Percentiles rank a stretch among this genome's conserved stretches.
Evolutionary conservation across 2,797 vertebrate species (phyloP).

Genomic region (Antennarius maculatus): DNA sequence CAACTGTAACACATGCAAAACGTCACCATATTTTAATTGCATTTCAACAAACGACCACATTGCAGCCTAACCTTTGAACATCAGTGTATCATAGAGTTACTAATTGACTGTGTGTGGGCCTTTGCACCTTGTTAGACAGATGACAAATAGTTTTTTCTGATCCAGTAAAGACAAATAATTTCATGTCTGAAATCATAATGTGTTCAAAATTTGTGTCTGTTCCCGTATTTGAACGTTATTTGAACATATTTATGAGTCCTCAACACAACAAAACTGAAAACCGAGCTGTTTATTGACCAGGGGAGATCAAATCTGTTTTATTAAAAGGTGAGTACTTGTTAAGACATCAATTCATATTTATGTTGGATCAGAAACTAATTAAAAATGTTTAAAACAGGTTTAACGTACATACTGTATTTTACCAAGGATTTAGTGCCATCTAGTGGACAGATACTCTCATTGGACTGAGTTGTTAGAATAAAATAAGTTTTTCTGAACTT

Average conservation of each 20-base stretch:
- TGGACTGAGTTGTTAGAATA: not conserved
- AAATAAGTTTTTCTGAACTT: too few species aligned
- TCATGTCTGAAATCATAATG: not conserved
- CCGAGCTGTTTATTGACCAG: not conserved
- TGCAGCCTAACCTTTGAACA: slow-evolving; percentile 61
- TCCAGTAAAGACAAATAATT: not conserved
- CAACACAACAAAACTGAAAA: not conserved
- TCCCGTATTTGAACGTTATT: not conserved
- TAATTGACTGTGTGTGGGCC: slow-evolving; percentile 65
- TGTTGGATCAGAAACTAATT: too few species aligned
- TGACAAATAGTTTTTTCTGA: not conserved
- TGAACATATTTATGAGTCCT: not conserved
- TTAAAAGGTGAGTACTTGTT: too few species aligned
- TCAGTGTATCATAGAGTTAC: slow-evolving; percentile 54
- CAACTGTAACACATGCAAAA: too few species aligned
- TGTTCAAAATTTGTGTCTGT: not conserved
- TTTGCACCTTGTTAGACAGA: slow-evolving; percentile 46
- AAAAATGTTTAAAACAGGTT: not conserved
- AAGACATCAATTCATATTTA: too few species aligned
- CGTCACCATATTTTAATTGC: slow-evolving; percentile 5
- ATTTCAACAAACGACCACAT: slow-evolving; percentile 12
- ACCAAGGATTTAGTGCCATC: slow-evolving; percentile 53
- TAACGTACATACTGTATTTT: not conserved
- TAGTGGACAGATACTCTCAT: slow-evolving; percentile 43
- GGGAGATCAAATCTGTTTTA: not conserved